Evolutionary conservation across 2,797 vertebrate species (phyloP), one percentile per base, ranked within the genome.

Genomic region (Mycteria americana): DNA sequence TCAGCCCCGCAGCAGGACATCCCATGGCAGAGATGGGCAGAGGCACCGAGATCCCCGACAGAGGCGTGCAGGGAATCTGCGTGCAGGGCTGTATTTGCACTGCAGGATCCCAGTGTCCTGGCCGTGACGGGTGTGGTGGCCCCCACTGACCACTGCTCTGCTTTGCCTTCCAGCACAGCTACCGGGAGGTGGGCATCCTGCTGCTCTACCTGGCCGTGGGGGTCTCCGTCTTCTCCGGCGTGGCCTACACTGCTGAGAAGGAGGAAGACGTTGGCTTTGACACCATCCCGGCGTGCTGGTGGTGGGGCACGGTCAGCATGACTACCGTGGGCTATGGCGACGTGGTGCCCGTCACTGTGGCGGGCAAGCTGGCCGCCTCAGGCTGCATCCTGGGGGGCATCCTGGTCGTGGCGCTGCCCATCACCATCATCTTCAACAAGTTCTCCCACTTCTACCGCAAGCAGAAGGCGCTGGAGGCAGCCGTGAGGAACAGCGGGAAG

Each of bases 341-440:
- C 4, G 99, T 99, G 83, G 99, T 99, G 60, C 99, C 99, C 0
- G 99, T 99, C 92, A 99, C 99, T 0, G 98, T 99, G 87, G 98
- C 98, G 0, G 99, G 99, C 88, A 99, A 99, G 98, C 97, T 99
- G 97, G 99, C 99, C 0, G 99, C 99, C 37, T 98, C 99, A 0
- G 99, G 99, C 88, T 99, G 99, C 97, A 99, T 99, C 96, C 98
- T 99, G 14, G 98, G 99, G 3, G 99, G 99, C 81, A 99, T 99
- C 89, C 97, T 99, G 95, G 99, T 99, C 28, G 99, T 99, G 86
- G 99, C 99, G 0, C 98, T 99, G 94, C 99, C 99, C 96, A 99
- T 99, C 98, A 99, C 99, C 92, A 99, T 99, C 98, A 99, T 99
- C 98, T 99, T 99, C 98, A 99, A 99, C 98, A 99, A 99, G 98